A percentile compares a stretch with the other conserved stretches of the same genome.
phyloP scores from a whole-genome alignment of 2,113 vertebrate genomes.

The Verasper variegatus region DNA sequence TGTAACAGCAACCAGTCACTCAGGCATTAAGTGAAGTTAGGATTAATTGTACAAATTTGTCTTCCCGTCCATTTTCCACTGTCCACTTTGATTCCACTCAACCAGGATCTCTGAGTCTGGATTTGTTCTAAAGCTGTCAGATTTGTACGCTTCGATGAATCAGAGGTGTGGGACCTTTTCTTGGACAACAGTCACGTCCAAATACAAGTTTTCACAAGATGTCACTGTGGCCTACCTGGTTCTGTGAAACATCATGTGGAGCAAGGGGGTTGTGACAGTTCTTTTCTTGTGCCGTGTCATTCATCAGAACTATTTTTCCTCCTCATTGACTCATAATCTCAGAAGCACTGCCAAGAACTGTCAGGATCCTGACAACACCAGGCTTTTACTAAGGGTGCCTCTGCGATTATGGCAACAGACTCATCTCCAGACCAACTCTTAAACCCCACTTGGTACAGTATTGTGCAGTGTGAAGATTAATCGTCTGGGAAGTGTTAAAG shows the following conservation, averaged over 20 bases:
- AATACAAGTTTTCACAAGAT: background rate
- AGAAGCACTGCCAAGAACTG: constrained; percentile 12
- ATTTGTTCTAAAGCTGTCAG: background rate
- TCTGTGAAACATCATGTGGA: constrained; percentile 5
- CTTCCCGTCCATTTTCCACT: background rate
- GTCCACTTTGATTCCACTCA: background rate
- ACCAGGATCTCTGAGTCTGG: background rate
- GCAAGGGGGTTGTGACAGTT: background rate
- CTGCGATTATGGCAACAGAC: background rate
- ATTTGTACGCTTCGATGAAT: background rate
- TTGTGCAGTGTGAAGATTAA: background rate
- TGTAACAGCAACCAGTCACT: background rate
- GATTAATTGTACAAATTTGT: background rate
- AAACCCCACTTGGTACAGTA: background rate
- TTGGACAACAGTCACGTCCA: background rate
- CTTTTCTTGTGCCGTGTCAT: constrained; percentile 4
- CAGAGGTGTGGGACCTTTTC: background rate
- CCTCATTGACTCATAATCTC: constrained; percentile 3
- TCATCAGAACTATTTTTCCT: constrained; percentile 38
- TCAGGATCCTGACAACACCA: background rate
- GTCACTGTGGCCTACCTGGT: background rate
- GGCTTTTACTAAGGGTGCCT: background rate
- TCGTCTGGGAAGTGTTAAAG: background rate
- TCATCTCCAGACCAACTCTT: background rate
- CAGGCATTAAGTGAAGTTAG: background rate